Evolutionary conservation across 2,888 invertebrate genomes (phyloP), one percentile per base, ranked within the genome.

Genomic region (Lissonota sp.): DNA sequence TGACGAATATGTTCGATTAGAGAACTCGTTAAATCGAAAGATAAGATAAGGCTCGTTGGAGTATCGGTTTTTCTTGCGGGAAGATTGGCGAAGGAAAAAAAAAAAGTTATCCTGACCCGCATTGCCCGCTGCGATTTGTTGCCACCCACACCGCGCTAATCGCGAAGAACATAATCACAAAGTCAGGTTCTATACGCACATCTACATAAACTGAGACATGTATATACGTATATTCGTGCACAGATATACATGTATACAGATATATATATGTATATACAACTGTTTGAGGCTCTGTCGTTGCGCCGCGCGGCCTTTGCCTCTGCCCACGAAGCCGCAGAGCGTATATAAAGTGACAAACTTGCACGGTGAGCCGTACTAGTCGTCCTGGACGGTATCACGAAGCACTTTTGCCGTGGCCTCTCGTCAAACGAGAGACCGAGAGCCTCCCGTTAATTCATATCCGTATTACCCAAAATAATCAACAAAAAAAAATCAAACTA

Each of bases 321-420:
- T 49, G 74, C 37, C 70, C 60, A 67, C 79, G 64, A 74, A 73
- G 84, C 76, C 60, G 64, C 84, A 83, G 88, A 87, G 86, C 85
- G 90, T 91, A 91, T 91, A 91, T 91, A 91, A 91, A 91, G 90
- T 90, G 88, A 89, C 87, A 88, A 90, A 90, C 88, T 90, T 88
- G 86, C 86, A 87, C 85, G 84, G 87, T 84, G 77, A 86, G 81
- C 83, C 84, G 86, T 86, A 88, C 87, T 83, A 87, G 88, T 82
- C 69, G 81, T 83, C 76, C 75, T 72, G 57, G 79, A 69, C 79
- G 70, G 78, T 81, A 81, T 74, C 81, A 57, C 78, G 78, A 71
- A 67, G 81, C 78, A 71, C 64, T 74, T 78, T 70, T 64, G 69
- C 67, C 67, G 74, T 58, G 77, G 73, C 73, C 26, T 74, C 51